These are phyloP conservation scores for Pseudomyrmex dendroicus DNA, from an alignment of 1,140 invertebrate genomes.

Conservation along the genomic window DNA sequence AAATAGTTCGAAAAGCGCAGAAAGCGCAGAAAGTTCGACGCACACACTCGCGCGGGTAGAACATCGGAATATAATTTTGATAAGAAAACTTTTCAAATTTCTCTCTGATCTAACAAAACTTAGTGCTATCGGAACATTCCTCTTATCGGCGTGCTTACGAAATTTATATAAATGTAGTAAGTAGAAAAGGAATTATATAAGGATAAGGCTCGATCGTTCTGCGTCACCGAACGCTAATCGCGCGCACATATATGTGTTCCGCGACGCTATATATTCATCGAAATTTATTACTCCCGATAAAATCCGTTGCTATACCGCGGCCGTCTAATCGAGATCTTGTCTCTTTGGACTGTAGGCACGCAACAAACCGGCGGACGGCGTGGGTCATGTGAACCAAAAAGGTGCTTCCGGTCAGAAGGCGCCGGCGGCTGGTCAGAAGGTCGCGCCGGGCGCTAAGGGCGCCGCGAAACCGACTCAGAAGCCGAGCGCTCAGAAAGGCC, in stretches of 20 bases:
- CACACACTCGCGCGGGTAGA: no score
- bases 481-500: slow-evolving; percentile 84
- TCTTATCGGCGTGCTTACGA: background rate
- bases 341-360: slow-evolving; percentile 87
- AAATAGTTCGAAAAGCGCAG: no score
- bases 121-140: background rate
- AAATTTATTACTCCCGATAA: background rate
- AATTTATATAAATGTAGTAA: background rate
- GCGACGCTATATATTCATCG: background rate
- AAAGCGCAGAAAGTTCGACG: no score
- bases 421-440: slow-evolving; percentile 86
- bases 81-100: background rate
- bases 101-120: background rate
- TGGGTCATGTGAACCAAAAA: slow-evolving; percentile 90
- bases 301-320: background rate
- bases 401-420: slow-evolving; percentile 85
- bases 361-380: slow-evolving; percentile 92
- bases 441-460: slow-evolving; percentile 87
- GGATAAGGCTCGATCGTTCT: background rate
- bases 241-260: background rate
- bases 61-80: background rate
- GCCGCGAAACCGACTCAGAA: slow-evolving; percentile 84
- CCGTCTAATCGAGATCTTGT: slow-evolving; percentile 44
- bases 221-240: background rate
- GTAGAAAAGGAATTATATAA: background rate